These are phyloP conservation scores for Phaetusa simplex DNA, from an alignment of 2,113 vertebrate species.

Conservation along the genomic window DNA sequence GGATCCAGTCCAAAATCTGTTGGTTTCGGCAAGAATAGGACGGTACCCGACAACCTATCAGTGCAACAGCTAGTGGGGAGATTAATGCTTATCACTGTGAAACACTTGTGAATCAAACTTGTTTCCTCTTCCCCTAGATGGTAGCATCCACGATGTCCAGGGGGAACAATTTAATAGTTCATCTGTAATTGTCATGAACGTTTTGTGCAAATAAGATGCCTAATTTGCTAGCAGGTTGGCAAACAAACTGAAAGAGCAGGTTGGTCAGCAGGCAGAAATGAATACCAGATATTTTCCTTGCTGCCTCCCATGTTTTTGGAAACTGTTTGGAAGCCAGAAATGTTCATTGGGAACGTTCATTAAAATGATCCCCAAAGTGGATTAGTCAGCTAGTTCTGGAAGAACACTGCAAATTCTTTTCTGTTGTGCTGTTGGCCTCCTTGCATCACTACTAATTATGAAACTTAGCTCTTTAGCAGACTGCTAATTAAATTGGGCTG, in stretches of 20 bases:
- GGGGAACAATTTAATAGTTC: background rate
- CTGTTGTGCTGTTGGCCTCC: slow-evolving; percentile 13
- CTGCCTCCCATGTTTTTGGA: background rate
- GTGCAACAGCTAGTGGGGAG: background rate
- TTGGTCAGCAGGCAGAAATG: background rate
- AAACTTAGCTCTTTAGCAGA: slow-evolving; percentile 35
- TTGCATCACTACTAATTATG: slow-evolving; percentile 57
- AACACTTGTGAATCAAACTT: background rate
- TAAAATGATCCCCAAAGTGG: background rate
- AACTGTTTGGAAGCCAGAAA: background rate
- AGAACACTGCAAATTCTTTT: background rate
- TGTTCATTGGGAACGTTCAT: background rate
- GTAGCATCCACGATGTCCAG: background rate
- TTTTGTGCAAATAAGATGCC: background rate
- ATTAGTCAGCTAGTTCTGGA: slow-evolving; percentile 52
- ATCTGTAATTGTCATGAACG: background rate
- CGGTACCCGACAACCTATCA: background rate
- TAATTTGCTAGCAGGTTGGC: background rate
- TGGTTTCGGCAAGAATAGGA: background rate
- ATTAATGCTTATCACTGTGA: background rate
- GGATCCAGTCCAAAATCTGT: background rate
- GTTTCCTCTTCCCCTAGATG: background rate
- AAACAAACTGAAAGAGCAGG: background rate
- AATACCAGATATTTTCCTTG: background rate
- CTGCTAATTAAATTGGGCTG: slow-evolving; percentile 57